Conservation (phyloP, 92 coral and sea anemone genomes). For the Siderastrea radians region DNA sequence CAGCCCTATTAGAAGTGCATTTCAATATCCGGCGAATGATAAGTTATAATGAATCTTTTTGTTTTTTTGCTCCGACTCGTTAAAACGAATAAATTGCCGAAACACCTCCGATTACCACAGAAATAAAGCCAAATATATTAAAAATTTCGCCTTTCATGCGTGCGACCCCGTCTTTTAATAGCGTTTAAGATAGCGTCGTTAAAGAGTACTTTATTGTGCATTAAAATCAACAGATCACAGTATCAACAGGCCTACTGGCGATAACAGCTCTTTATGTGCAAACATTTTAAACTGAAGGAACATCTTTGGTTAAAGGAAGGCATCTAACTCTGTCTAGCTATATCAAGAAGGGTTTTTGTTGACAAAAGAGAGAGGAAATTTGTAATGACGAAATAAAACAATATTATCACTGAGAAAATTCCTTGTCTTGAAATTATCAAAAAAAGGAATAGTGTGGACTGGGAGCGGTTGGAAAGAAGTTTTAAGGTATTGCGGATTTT, state of each 20-base stretch:
- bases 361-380: not conserved
- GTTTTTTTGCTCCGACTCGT: conserved; percentile 23
- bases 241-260: not conserved
- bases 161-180: conserved; percentile 9
- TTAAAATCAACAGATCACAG: not conserved
- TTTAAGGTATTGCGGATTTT: not conserved
- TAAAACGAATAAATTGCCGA: conserved; percentile 32
- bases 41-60: conserved; percentile 3
- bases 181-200: conserved; percentile 6
- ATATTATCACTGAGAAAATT: not conserved
- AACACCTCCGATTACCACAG: conserved; percentile 51
- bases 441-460: not conserved
- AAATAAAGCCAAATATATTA: conserved; percentile 24
- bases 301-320: not conserved
- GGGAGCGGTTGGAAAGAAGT: not conserved
- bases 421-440: not conserved
- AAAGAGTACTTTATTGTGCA: conserved; percentile 13
- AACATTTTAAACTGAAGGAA: not conserved
- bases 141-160: conserved; percentile 38
- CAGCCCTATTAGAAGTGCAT: conserved; percentile 1
- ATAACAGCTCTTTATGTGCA: not conserved
- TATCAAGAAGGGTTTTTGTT: not conserved
- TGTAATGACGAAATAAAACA: conserved; percentile 5
- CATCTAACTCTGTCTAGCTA: not conserved
- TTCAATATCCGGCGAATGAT: conserved; percentile 38